Evolutionary conservation across 2,113 vertebrate genomes (phyloP).

Genomic region (Shinisaurus crocodilurus): DNA sequence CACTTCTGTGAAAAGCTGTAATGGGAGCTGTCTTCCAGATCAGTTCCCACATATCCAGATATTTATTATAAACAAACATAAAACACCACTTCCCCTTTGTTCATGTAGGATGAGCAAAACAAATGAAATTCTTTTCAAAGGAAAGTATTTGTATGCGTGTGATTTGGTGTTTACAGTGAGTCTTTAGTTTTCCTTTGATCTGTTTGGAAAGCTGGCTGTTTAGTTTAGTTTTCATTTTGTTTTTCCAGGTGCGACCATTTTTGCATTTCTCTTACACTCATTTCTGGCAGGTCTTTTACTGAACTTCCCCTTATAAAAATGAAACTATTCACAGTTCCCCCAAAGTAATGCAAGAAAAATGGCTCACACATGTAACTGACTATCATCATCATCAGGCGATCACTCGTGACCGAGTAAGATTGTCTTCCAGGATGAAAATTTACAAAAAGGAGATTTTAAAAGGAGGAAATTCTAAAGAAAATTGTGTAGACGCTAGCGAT

Average conservation of each 20-base stretch:
- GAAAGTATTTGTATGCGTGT: background rate
- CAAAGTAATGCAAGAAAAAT: background rate
- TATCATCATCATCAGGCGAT: no score
- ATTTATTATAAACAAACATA: conserved; percentile 6
- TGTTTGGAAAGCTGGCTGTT: background rate
- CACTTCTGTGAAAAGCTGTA: background rate
- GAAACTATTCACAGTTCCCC: background rate
- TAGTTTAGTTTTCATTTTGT: conserved; percentile 5
- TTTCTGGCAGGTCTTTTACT: background rate
- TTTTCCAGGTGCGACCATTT: background rate
- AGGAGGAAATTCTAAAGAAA: no score
- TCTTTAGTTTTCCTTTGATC: background rate
- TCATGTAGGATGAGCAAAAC: background rate
- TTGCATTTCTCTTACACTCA: background rate
- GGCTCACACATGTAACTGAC: background rate
- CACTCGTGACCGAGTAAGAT: no score
- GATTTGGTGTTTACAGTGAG: background rate
- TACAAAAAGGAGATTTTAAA: no score
- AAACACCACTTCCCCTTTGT: background rate
- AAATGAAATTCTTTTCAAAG: background rate
- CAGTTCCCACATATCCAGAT: background rate
- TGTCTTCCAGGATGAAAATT: no score
- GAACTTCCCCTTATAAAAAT: background rate
- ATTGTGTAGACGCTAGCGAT: no score
- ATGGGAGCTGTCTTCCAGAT: conserved; percentile 1